Percentiles rank a stretch among this genome's conserved stretches.
Evolutionary conservation across 1,140 invertebrate species (phyloP).

Genomic region (Dendrolimus punctatus): DNA sequence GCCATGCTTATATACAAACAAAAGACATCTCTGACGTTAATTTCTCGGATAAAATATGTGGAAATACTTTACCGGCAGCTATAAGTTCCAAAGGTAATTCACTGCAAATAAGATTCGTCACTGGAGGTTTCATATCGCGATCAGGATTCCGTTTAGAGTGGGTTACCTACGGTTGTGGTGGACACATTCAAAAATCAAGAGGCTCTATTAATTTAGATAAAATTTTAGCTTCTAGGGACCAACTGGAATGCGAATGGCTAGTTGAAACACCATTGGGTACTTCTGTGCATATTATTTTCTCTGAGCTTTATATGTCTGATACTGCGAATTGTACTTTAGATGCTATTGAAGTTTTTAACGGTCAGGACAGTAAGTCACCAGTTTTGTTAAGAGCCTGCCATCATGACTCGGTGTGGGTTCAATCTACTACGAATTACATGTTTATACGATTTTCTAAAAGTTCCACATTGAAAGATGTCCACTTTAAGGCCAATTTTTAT

Average conservation of each 20-base stretch:
- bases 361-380: slow-evolving; percentile 72
- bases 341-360: slow-evolving; percentile 79
- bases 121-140: slow-evolving; percentile 60
- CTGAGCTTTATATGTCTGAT: slow-evolving; percentile 79
- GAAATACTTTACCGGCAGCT: slow-evolving; percentile 71
- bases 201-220: slow-evolving; percentile 65
- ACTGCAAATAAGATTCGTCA: slow-evolving; percentile 79
- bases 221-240: slow-evolving; percentile 68
- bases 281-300: slow-evolving; percentile 77
- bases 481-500: slow-evolving; percentile 30
- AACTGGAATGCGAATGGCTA: slow-evolving; percentile 82
- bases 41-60: slow-evolving; percentile 76
- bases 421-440: slow-evolving; percentile 42
- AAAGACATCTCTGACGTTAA: slow-evolving; percentile 36
- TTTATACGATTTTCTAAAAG: slow-evolving; percentile 42
- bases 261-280: slow-evolving; percentile 80
- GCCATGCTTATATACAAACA: slow-evolving; percentile 43
- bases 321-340: slow-evolving; percentile 76
- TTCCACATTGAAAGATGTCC: slow-evolving; percentile 38
- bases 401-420: slow-evolving; percentile 33
- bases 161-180: slow-evolving; percentile 74
- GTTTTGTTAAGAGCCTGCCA: slow-evolving; percentile 78
- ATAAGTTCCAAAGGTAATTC: slow-evolving; percentile 78
- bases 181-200: slow-evolving; percentile 66
- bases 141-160: slow-evolving; percentile 78